Percentiles rank a stretch among this genome's conserved stretches.
Evolutionary conservation across 2,797 vertebrate species (phyloP).

Genomic region (Xenentodon cancila): DNA sequence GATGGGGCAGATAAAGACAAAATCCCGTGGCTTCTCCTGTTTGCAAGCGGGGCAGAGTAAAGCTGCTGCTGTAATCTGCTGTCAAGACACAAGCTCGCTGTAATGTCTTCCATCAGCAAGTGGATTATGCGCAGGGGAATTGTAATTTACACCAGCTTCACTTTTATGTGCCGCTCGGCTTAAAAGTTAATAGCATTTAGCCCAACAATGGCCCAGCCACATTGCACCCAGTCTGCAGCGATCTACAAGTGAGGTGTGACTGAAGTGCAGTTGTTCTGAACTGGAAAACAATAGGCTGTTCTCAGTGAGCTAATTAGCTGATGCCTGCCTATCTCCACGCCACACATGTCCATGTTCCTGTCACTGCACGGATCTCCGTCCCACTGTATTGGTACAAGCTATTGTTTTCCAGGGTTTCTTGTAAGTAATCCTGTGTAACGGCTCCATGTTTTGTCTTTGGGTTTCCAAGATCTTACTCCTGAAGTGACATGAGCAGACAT

Average conservation of each 20-base stretch:
- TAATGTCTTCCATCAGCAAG: constrained; percentile 85
- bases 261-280: constrained; percentile 65
- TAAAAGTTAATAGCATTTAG: constrained; percentile 87
- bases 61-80: constrained; percentile 83
- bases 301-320: constrained; percentile 82
- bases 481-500: constrained; percentile 78
- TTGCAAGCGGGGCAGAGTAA: constrained; percentile 70
- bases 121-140: constrained; percentile 85
- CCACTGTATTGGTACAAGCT: constrained; percentile 65
- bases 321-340: constrained; percentile 82
- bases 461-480: constrained; percentile 64
- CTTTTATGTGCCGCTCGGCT: constrained; percentile 82
- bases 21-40: constrained; percentile 79
- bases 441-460: constrained; percentile 74
- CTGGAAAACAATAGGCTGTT: constrained; percentile 76
- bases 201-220: constrained; percentile 80
- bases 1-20: constrained; percentile 68
- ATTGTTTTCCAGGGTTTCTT: constrained; percentile 77
- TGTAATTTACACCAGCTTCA: constrained; percentile 86
- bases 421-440: constrained; percentile 84
- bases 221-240: constrained; percentile 72
- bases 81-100: constrained; percentile 85
- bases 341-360: constrained; percentile 83
- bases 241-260: constrained; percentile 83
- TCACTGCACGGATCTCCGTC: constrained; percentile 69